phyloP scores from a whole-genome alignment of 2,888 invertebrate genomes.

The Drosophila mettleri region DNA sequence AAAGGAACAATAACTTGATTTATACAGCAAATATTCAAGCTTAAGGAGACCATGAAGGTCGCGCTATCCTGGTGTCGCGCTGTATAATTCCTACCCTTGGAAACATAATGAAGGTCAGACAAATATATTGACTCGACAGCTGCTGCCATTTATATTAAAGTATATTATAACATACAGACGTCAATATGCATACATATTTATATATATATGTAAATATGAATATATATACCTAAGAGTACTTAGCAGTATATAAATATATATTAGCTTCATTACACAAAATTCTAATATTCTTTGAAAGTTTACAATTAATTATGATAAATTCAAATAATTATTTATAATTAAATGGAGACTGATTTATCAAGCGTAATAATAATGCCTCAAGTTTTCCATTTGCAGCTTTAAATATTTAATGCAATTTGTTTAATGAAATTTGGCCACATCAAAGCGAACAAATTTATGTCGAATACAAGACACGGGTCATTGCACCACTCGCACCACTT shows the following conservation, averaged over 20 bases:
- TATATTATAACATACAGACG: too few species aligned
- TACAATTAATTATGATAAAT: neutral
- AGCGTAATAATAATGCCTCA: slow-evolving; percentile 9
- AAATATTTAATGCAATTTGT: slow-evolving; percentile 52
- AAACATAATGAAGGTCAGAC: neutral
- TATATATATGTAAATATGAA: neutral
- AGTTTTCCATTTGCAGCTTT: slow-evolving; percentile 1
- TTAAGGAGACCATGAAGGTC: neutral
- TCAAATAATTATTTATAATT: neutral
- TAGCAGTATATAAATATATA: neutral
- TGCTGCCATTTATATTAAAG: neutral
- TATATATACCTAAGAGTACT: neutral
- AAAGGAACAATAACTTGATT: too few species aligned
- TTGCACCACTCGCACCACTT: slow-evolving; percentile 11
- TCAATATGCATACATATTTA: too few species aligned
- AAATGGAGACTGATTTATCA: neutral
- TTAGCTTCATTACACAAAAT: neutral
- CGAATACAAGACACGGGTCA: neutral
- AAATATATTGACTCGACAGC: neutral
- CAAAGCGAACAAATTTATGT: slow-evolving; percentile 44
- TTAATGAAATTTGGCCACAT: slow-evolving; percentile 67
- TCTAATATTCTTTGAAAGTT: neutral
- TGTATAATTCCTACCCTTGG: neutral
- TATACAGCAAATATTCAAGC: too few species aligned
- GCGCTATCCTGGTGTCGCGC: neutral